These are phyloP conservation scores for Diabrotica virgifera DNA, from an alignment of 1,140 invertebrate genomes.

Conservation along the genomic window DNA sequence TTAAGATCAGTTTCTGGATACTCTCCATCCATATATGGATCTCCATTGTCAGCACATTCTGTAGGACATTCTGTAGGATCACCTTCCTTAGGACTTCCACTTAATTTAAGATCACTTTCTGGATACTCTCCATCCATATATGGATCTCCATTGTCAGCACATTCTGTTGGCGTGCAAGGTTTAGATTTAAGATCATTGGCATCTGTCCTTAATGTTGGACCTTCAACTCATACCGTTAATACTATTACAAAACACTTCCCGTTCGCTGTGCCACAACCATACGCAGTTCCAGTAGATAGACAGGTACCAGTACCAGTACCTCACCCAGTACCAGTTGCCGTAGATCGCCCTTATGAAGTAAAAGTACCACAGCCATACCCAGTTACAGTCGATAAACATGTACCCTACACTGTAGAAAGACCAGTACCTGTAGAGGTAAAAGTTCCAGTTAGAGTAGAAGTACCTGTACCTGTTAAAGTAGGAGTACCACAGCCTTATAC, in stretches of 20 bases:
- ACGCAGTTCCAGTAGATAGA: conserved; percentile 33
- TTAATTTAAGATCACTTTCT: not conserved
- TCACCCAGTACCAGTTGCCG: conserved; percentile 39
- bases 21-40: no score
- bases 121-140: no score
- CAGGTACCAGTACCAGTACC: conserved; percentile 37
- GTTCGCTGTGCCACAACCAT: conserved; percentile 35
- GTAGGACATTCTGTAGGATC: no score
- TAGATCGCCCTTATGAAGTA: conserved; percentile 46
- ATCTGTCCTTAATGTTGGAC: no score
- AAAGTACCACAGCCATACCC: conserved; percentile 54
- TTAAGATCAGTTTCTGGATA: not conserved
- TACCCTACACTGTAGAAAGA: conserved; percentile 42
- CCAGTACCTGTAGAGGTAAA: conserved; percentile 34
- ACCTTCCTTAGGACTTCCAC: no score
- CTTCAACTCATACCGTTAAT: not conserved
- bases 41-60: conserved; percentile 14
- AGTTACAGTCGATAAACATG: conserved; percentile 50
- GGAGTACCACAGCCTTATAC: conserved; percentile 32
- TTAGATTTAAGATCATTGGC: no score
- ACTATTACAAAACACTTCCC: conserved; percentile 35
- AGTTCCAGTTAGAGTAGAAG: conserved; percentile 35
- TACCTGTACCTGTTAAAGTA: conserved; percentile 34
- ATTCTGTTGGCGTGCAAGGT: no score
- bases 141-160: conserved; percentile 14